Evolutionary conservation across 2,888 invertebrate genomes (phyloP), one percentile per base, ranked within the genome.

Genomic region (Synergus gifuensis): DNA sequence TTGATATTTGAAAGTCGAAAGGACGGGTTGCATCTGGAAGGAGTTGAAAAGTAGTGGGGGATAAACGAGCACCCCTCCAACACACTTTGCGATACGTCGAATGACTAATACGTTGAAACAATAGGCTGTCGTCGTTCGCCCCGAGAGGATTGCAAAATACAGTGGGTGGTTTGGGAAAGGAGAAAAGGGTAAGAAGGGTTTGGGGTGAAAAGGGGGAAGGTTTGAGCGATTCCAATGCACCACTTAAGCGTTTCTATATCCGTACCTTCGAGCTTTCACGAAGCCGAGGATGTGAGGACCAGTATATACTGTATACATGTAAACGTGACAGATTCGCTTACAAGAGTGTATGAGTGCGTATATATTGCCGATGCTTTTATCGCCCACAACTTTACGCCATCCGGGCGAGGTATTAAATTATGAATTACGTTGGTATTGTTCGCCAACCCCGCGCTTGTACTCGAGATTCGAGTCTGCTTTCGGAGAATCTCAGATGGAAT

Each of bases 41-140:
- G 79, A 83, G 84, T 85, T 85, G 84, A 84, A 79, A 78, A 81
- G 81, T 58, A 66, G 79, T 16, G 58, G 79, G 62, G 82, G 16
- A 46, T 67, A 58, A 69, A 76, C 22, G 87, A 85, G 85, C 87
- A 87, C 86, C 86, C 86, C 85, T 85, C 84, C 87, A 89, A 89
- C 86, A 90, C 91, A 90, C 90, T 91, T 91, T 90, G 88, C 91
- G 89, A 91, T 91, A 91, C 89, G 90, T 90, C 90, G 91, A 91
- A 91, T 91, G 91, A 91, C 91, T 91, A 91, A 91, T 91, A 91
- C 90, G 91, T 88, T 89, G 91, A 91, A 91, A 91, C 91, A 92
- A 92, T 91, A 90, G 91, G 90, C 91, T 89, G 89, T 90, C 90
- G 91, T 91, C 90, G 88, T 84, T 84, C 86, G 87, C 87, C 87